These are phyloP conservation scores for Cydia pomonella DNA, from an alignment of 1,140 invertebrate species.

Conservation along the genomic window DNA sequence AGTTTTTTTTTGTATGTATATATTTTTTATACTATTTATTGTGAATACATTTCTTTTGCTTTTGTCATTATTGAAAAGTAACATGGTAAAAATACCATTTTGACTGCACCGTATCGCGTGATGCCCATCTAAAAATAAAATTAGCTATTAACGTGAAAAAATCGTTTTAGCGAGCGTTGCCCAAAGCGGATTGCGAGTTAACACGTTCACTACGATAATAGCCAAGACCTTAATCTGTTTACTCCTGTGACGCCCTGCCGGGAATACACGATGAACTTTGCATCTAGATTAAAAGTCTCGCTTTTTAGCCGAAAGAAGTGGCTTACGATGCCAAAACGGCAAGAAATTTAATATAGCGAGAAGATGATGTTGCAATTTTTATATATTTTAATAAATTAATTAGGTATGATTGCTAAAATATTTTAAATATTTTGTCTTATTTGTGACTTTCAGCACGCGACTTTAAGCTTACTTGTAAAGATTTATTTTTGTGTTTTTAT, in stretches of 20 bases:
- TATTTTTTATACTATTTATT: no score
- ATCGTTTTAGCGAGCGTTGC: neutral
- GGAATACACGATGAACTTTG: conserved; percentile 9
- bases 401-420: no score
- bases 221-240: conserved; percentile 14
- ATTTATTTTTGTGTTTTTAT: no score
- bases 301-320: neutral
- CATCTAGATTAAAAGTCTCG: conserved; percentile 10
- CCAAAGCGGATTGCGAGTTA: neutral
- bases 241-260: neutral
- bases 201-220: conserved; percentile 13
- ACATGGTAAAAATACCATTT: neutral
- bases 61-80: neutral
- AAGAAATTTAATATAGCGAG: neutral
- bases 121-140: neutral
- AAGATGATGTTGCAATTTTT: neutral
- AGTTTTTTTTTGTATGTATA: no score
- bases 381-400: neutral
- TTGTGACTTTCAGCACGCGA: no score
- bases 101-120: neutral
- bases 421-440: no score
- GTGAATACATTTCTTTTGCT: no score
- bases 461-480: no score
- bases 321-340: neutral
- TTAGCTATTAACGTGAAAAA: neutral